These are phyloP conservation scores for Trichopoda pennipes DNA, from an alignment of 2,888 invertebrate species.

Conservation along the genomic window DNA sequence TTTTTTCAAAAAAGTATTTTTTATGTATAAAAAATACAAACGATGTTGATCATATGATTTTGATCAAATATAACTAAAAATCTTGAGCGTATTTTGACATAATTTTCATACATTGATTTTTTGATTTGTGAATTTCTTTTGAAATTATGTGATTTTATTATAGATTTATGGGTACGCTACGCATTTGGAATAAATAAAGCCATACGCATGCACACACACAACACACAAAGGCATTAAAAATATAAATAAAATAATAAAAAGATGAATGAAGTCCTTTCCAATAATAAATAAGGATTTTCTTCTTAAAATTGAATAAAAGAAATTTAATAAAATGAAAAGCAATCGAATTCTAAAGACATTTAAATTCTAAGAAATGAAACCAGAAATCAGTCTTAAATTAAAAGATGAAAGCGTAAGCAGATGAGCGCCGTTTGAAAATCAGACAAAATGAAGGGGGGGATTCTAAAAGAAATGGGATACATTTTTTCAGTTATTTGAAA, in stretches of 20 bases:
- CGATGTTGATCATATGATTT: no score
- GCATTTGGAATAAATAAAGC: constrained; percentile 50
- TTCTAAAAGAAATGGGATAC: constrained; percentile 3
- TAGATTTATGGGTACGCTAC: constrained; percentile 59
- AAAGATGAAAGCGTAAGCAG: constrained; percentile 40
- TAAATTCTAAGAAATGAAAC: neutral
- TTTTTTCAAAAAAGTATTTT: no score
- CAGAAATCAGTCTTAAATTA: neutral
- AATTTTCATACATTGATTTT: constrained; percentile 37
- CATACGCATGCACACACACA: neutral
- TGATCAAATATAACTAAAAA: no score
- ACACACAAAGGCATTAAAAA: neutral
- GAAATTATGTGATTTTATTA: constrained; percentile 63
- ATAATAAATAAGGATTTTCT: constrained; percentile 32
- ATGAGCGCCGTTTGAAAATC: no score
- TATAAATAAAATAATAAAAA: neutral
- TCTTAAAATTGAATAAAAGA: constrained; percentile 35
- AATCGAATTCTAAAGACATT: constrained; percentile 13
- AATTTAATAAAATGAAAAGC: constrained; percentile 30
- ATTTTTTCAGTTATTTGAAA: no score
- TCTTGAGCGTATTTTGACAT: neutral
- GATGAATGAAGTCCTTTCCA: constrained; percentile 23
- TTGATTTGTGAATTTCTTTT: constrained; percentile 56
- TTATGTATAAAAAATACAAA: no score
- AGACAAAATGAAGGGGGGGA: neutral